Conservation (phyloP, 2,113 vertebrate species). For the Onychostoma macrolepis region DNA sequence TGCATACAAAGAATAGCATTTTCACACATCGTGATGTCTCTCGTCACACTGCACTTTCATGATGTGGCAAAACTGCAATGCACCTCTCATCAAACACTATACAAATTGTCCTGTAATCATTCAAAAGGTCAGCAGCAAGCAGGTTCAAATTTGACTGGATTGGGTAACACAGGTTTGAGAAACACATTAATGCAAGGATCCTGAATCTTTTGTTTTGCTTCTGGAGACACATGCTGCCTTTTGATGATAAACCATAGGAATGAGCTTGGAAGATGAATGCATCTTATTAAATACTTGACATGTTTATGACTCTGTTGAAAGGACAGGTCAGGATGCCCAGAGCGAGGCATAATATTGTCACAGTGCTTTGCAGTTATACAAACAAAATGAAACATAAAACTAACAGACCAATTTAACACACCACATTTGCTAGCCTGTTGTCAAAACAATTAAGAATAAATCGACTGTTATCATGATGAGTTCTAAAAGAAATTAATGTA, state of each 20-base stretch:
- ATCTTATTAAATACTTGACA: constrained; percentile 31
- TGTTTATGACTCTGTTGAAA: constrained; percentile 35
- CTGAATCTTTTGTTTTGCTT: constrained; percentile 9
- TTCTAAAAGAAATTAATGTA: not conserved
- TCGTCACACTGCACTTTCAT: not conserved
- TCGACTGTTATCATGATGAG: not conserved
- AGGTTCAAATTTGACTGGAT: not conserved
- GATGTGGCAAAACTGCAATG: not conserved
- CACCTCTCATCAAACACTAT: not conserved
- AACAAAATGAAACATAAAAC: not conserved
- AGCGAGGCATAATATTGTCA: constrained; percentile 3
- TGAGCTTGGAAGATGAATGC: constrained; percentile 14
- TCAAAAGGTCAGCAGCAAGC: constrained; percentile 2
- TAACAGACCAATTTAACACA: not conserved
- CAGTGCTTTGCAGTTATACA: constrained; percentile 11
- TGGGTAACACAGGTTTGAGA: not conserved
- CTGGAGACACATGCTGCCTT: not conserved
- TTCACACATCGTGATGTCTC: not conserved
- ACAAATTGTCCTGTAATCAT: not conserved
- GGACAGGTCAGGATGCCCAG: constrained; percentile 7
- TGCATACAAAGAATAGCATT: not conserved
- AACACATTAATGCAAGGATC: constrained; percentile 9
- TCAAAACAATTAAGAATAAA: not conserved
- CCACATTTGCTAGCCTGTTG: not conserved
- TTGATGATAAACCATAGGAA: constrained; percentile 13